Evolutionary conservation across 2,113 vertebrate species (phyloP).

Genomic region (Erythrocebus patas): DNA sequence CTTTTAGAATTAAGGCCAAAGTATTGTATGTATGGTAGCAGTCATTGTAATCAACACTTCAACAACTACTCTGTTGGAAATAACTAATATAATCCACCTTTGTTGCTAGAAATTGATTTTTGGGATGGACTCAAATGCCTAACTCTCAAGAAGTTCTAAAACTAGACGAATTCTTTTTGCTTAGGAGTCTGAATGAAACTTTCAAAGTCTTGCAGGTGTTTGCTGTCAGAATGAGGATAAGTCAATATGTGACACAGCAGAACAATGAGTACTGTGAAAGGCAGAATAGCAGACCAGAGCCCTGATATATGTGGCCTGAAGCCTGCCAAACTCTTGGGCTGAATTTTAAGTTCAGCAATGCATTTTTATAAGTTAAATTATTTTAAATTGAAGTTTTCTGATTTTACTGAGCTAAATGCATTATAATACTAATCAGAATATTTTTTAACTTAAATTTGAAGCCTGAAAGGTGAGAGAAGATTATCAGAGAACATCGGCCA

Average conservation of each 20-base stretch:
- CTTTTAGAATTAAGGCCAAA: not conserved
- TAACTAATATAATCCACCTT: not conserved
- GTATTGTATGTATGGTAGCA: not conserved
- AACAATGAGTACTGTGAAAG: not conserved
- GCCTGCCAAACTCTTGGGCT: not conserved
- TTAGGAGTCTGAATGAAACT: not conserved
- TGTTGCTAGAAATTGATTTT: not conserved
- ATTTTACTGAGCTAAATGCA: not conserved
- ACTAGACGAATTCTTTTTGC: not conserved
- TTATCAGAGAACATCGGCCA: not conserved
- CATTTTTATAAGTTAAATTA: not conserved
- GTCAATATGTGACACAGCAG: not conserved
- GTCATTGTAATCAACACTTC: not conserved
- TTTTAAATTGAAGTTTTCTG: not conserved
- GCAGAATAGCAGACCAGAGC: not conserved
- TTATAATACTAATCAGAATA: not conserved
- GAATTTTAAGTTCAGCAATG: not conserved
- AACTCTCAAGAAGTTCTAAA: not conserved
- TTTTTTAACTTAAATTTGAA: not conserved
- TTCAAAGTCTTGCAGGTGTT: not conserved
- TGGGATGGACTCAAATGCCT: not conserved
- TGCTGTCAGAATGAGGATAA: not conserved
- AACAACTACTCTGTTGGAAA: not conserved
- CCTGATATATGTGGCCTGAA: not conserved
- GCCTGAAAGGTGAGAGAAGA: not conserved